Base-by-base conservation (phyloP, 1,140 invertebrate genomes). In the Lepidotrigona ventralis region DNA sequence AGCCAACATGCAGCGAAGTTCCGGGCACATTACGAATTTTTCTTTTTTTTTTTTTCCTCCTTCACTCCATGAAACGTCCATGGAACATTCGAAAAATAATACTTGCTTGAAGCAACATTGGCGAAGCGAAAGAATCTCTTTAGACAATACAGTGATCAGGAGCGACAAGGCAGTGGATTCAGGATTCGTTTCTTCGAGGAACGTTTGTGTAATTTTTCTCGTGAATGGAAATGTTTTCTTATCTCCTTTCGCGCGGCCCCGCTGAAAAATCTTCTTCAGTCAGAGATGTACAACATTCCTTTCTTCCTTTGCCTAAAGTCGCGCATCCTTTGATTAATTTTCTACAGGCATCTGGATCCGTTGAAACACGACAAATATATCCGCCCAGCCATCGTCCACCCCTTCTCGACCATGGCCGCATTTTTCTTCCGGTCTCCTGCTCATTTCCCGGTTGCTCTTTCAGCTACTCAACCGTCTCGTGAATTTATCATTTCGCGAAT, bases 401-500 rank as follows among this genome's bases (percentile, higher is more conserved):
- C 1, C n/a, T 29, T 15, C 19, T 14, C 51, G 26, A 23, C 72
- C 66, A 2, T 66, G 74, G 9, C 39, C 66, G 75, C 54, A 72
- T 83, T 83, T 79, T 83, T 79, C 56, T 79, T 73, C 51, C 81
- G 29, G 46, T 39, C 29, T 19, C 64, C 46, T 69, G 74, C 81
- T 66, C 81, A 74, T 69, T 82, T 26, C 12, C 76, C 72, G 58
- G 51, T 54, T 81, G 54, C 78, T 87, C 83, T 87, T 83, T 75
- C 79, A 72, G 21, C 84, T 79, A 81, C 88, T 86, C 81, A 68
- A 23, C 77, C 51, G 21, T 56, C 78, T 69, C 66, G 33, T 56
- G 73, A 78, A 83, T 83, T 82, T 71, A 85, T 85, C 74, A 85
- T 77, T 58, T 73, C n/a, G 12, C 69, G 69, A 77, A 79, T 72